Percentiles rank a stretch among this genome's conserved stretches.
Conservation (phyloP, 2,113 vertebrate genomes). For the Alectura lathami region DNA sequence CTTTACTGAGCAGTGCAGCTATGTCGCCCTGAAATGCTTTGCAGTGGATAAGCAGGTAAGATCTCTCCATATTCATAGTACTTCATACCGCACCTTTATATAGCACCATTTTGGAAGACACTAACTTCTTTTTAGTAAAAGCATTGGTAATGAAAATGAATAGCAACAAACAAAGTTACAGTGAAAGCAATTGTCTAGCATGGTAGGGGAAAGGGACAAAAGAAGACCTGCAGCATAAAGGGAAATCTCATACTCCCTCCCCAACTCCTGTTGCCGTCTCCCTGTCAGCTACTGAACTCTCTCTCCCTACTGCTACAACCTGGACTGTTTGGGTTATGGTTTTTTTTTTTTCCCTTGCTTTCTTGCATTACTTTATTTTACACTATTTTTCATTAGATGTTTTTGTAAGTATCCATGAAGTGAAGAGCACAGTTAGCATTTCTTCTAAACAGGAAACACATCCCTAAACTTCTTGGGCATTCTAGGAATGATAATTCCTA, state of each 20-base stretch:
- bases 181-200: background rate
- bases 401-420: background rate
- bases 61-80: background rate
- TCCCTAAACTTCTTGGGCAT: background rate
- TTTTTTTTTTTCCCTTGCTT: background rate
- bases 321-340: background rate
- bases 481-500: background rate
- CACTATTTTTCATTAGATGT: background rate
- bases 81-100: background rate
- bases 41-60: background rate
- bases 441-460: background rate
- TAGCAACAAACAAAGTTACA: background rate
- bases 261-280: background rate
- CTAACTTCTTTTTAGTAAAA: background rate
- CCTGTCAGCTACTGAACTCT: background rate
- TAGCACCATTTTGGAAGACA: background rate
- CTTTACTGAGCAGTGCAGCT: background rate
- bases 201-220: background rate
- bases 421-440: background rate
- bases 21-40: background rate
- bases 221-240: background rate
- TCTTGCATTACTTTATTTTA: background rate
- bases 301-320: background rate
- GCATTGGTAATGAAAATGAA: background rate
- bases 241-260: background rate